These are phyloP conservation scores for Clitarchus hookeri DNA, from an alignment of 2,888 invertebrate species.

Conservation along the genomic window DNA sequence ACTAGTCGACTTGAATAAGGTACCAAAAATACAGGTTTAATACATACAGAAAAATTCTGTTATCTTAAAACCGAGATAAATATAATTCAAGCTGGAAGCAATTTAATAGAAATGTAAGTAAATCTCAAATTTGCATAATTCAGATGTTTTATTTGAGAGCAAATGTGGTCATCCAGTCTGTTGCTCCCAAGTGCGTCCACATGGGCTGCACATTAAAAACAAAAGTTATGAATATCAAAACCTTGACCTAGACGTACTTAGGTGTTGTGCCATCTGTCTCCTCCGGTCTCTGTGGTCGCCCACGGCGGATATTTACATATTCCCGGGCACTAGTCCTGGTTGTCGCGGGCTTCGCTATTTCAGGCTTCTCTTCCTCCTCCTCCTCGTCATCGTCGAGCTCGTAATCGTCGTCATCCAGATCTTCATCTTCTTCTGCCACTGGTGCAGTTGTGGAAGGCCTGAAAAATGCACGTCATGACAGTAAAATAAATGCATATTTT, in stretches of 20 bases:
- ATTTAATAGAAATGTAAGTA: too few relatives aligned
- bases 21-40: too few relatives aligned
- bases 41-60: too few relatives aligned
- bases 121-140: too few relatives aligned
- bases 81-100: too few relatives aligned
- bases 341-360: not conserved
- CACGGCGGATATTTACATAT: constrained; percentile 69
- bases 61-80: too few relatives aligned
- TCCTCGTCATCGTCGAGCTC: constrained; percentile 39
- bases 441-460: constrained; percentile 57
- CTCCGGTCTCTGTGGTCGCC: constrained; percentile 54
- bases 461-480: not conserved
- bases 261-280: constrained; percentile 54
- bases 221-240: not conserved
- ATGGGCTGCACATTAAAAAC: not conserved
- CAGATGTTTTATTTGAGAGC: too few relatives aligned
- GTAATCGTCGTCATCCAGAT: constrained; percentile 42
- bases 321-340: constrained; percentile 51
- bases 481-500: too few relatives aligned
- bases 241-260: constrained; percentile 54
- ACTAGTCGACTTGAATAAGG: too few relatives aligned
- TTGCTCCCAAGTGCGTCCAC: not conserved
- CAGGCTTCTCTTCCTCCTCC: constrained; percentile 36
- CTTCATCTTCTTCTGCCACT: constrained; percentile 34
- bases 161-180: too few relatives aligned